These are phyloP conservation scores for Ridgeia piscesae DNA, from an alignment of 1,140 invertebrate species.

Conservation along the genomic window DNA sequence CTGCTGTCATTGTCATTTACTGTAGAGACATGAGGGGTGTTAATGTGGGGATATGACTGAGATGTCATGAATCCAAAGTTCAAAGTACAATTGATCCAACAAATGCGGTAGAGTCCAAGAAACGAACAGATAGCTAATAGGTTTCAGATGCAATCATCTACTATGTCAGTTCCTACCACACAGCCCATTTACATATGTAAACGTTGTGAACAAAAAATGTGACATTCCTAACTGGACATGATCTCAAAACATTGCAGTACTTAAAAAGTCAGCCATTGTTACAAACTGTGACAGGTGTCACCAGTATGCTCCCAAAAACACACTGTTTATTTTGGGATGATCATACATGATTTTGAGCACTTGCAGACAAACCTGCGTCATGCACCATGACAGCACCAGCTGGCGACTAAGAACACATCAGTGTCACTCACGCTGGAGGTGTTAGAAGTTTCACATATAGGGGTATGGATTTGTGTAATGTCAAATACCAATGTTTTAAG, in stretches of 20 bases:
- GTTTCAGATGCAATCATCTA: not conserved
- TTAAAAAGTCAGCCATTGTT: not conserved
- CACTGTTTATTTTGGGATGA: not conserved
- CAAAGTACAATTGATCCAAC: not conserved
- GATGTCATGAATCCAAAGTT: not conserved
- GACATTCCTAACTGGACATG: not conserved
- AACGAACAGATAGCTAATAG: not conserved
- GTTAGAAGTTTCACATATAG: not conserved
- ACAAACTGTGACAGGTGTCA: not conserved
- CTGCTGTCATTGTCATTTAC: too few relatives aligned
- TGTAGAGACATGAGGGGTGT: too few relatives aligned
- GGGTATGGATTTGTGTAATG: not conserved
- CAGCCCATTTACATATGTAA: too few relatives aligned
- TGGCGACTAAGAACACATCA: not conserved
- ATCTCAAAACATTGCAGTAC: not conserved
- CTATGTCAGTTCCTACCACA: not conserved
- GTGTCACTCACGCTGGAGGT: not conserved
- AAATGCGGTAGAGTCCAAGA: not conserved
- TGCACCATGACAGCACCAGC: not conserved
- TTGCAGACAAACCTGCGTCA: not conserved
- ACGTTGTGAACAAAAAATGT: not conserved
- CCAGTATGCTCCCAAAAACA: not conserved
- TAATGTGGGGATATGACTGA: too few relatives aligned
- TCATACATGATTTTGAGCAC: not conserved
- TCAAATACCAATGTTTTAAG: not conserved